A percentile compares a stretch with the other conserved stretches of the same genome.
Conservation (phyloP, 2,888 invertebrate genomes). For the Phania funesta region DNA sequence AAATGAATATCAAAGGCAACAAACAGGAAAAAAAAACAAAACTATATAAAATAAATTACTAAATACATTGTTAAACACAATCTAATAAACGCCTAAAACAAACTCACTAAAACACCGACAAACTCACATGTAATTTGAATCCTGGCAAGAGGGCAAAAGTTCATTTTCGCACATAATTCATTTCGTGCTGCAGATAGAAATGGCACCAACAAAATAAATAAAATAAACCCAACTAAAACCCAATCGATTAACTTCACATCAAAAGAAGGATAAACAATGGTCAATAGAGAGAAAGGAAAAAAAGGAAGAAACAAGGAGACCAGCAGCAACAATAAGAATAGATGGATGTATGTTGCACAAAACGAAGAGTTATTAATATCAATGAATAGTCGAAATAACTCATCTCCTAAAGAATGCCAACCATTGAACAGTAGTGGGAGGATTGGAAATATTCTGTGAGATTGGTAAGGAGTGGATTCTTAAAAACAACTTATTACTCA, state of each 20-base stretch:
- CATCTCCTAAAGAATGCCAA: slow-evolving; percentile 61
- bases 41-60: slow-evolving; percentile 38
- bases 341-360: background rate
- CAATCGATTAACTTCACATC: slow-evolving; percentile 74
- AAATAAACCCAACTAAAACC: slow-evolving; percentile 61
- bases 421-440: slow-evolving; percentile 3
- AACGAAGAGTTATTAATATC: slow-evolving; percentile 73
- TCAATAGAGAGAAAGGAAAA: slow-evolving; percentile 28
- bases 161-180: slow-evolving; percentile 66
- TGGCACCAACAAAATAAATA: background rate
- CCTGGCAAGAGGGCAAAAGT: slow-evolving; percentile 56
- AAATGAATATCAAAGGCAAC: background rate
- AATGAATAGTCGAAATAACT: slow-evolving; percentile 70
- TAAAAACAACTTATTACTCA: slow-evolving; percentile 20
- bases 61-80: slow-evolving; percentile 60
- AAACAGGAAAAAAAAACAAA: background rate
- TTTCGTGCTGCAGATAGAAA: slow-evolving; percentile 36
- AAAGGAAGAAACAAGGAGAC: slow-evolving; percentile 1
- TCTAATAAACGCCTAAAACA: slow-evolving; percentile 66
- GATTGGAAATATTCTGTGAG: slow-evolving; percentile 6
- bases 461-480: background rate
- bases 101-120: slow-evolving; percentile 20
- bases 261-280: slow-evolving; percentile 68
- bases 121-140: background rate
- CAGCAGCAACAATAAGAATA: slow-evolving; percentile 14